Percentiles rank a stretch among this genome's conserved stretches.
phyloP scores from a whole-genome alignment of 2,797 vertebrate genomes.

The Helarctos malayanus region DNA sequence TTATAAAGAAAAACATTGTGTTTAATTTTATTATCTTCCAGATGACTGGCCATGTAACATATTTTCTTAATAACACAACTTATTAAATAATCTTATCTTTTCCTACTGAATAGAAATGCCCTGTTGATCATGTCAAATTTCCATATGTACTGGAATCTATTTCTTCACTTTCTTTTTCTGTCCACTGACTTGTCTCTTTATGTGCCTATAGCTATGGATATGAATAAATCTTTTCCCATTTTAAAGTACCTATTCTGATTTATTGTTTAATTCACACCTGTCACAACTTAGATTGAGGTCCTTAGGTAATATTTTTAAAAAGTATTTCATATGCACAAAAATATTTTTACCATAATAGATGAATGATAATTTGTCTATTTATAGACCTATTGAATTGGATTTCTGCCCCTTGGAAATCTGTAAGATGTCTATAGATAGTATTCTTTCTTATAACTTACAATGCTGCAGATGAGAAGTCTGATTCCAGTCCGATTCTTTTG shows the following conservation, averaged over 20 bases:
- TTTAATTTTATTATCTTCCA: conserved; percentile 3
- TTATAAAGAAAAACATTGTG: not conserved
- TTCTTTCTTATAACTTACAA: not conserved
- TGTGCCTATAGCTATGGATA: not conserved
- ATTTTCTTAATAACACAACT: conserved; percentile 25
- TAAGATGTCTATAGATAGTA: not conserved
- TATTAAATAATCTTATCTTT: not conserved
- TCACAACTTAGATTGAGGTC: not conserved
- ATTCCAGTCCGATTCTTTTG: not conserved
- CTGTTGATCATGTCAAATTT: conserved; percentile 23
- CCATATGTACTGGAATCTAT: not conserved
- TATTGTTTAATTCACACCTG: not conserved
- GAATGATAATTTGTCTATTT: not conserved
- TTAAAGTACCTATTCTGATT: not conserved
- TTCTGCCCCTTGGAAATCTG: not conserved
- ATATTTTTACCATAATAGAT: not conserved
- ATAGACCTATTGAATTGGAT: not conserved
- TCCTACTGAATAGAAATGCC: not conserved
- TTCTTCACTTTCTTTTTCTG: conserved; percentile 25
- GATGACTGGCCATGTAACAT: not conserved
- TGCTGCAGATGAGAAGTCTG: not conserved
- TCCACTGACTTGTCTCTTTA: not conserved
- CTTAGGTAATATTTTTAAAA: not conserved
- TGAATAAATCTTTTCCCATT: not conserved
- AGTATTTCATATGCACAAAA: not conserved